phyloP scores from a whole-genome alignment of 2,797 vertebrate genomes.

The Etheostoma nigrum region DNA sequence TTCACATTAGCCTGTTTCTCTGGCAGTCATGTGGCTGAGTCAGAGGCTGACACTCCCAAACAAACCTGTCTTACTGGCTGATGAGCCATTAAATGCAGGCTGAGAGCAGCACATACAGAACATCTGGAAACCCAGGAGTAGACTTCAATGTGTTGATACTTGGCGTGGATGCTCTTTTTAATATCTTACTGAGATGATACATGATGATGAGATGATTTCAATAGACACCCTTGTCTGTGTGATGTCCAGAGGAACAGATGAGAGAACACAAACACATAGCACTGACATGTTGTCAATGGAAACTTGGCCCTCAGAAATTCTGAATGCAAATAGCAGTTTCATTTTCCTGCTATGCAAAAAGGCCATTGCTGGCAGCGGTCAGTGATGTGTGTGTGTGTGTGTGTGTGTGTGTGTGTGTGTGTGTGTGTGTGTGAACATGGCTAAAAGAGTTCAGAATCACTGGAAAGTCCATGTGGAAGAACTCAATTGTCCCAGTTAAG shows the following conservation, averaged over 20 bases:
- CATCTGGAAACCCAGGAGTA: constrained; percentile 33
- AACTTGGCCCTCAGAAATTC: constrained; percentile 34
- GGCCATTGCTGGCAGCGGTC: constrained; percentile 18
- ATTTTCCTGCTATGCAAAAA: constrained; percentile 72
- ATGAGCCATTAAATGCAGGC: constrained; percentile 16
- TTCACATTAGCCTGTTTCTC: constrained; percentile 28
- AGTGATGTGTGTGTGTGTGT: too few species aligned
- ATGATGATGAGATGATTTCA: too few species aligned
- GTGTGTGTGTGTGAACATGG: constrained; percentile 30
- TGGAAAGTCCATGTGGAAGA: constrained; percentile 64
- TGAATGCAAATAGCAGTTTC: constrained; percentile 65
- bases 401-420: neutral
- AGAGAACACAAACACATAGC: neutral
- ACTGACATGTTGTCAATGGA: constrained; percentile 32
- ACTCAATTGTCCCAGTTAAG: constrained; percentile 58
- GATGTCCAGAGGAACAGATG: constrained; percentile 2
- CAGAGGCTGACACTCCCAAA: constrained; percentile 49
- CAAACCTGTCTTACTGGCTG: constrained; percentile 58
- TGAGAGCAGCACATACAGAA: constrained; percentile 11
- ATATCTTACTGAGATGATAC: neutral
- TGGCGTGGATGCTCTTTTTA: neutral
- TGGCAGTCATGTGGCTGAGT: constrained; percentile 32
- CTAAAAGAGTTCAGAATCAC: constrained; percentile 48
- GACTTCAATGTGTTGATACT: neutral
- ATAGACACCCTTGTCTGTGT: neutral